Evolutionary conservation across 2,888 invertebrate species (phyloP), one percentile per base, ranked within the genome.

Genomic region (Crepidodera aurea): DNA sequence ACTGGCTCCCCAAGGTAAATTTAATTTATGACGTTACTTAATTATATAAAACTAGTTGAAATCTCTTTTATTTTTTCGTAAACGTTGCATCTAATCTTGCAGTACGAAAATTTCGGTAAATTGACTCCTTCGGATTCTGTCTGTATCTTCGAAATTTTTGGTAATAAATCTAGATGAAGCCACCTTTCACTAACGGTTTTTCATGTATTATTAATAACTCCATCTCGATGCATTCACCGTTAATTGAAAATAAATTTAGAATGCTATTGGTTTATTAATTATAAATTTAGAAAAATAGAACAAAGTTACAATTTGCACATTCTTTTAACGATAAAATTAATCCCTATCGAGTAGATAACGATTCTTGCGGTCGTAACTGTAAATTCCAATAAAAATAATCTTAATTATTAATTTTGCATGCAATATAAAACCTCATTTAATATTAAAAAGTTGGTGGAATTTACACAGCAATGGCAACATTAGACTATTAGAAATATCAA

Each of bases 151-250:
- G 13, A 44, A 55, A 44, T 44, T 55, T 55, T 55, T 44, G 44
- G 32, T 55, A 55, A 55, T 55, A 55, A 55, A 55, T 44, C 55
- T 44, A 55, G 29, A 55, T 55, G 44, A 55, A 44, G 44, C 40
- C 44, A 22, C 18, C 55, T 55, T 44, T 55, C 44, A 44, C 55
- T 55, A 55, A 55, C 55, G 55, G 55, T 55, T 44, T 22, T 48
- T 1, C 18, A 40, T 16, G 22, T 27, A 27, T 48, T 48, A 48
- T 48, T 48, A 48, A 48, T 48, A 48, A 48, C 19, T 27, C 16
- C 13, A 12, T 7, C 16, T 46, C 25, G 46, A 10, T 48, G 48
- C 48, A 48, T 48, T 27, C 27, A 48, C 48, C 48, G 48, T 48
- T 48, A 48, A 25, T 48, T 48, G 27, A 29, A 27, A 48, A 48